Evolutionary conservation across 2,888 invertebrate species (phyloP), one percentile per base, ranked within the genome.

Genomic region (Phymatocera aterrima): DNA sequence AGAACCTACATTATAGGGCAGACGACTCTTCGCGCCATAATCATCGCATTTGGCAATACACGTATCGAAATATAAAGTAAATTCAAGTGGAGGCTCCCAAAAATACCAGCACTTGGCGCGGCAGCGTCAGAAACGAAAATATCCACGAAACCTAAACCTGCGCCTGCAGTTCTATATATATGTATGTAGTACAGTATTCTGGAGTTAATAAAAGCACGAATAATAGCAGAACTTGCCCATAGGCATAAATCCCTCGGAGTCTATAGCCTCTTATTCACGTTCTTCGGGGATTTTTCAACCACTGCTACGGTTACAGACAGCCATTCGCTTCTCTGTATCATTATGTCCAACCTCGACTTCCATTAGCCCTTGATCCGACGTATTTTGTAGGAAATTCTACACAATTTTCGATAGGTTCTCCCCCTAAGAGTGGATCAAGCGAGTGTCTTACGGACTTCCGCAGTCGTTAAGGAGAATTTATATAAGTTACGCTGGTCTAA

Each of bases 41-140:
- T 5, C 0, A 37, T 61, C n/a, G 18, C 18, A 61, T 37, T 43
- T 10, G 43, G 43, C 6, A 43, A n/a, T n/a, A n/a, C 12, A 37
- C 51, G 37, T 64, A 64, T 64, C n/a, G 18, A 72, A 72, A 72
- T 68, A n/a, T 37, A 6, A 72, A 72, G 48, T 72, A 72, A 72
- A 51, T 72, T 72, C 72, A 51, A 72, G 72, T 72, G 72, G 31
- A 48, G n/a, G 34, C 31, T 60, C 54, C 75, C 75, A 37, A 75
- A 75, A 75, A 75, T 75, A 75, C 60, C 75, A 24, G 40, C 75
- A 75, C 75, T 75, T 60, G 75, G 6, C 40, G 37, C 57, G 24
- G 57, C 57, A 18, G 40, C 75, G 75, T 75, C 75, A 75, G 75
- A 10, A 75, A 57, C 75, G 12, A 75, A 75, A 75, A 75, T 75